Conservation (phyloP, 2,113 vertebrate genomes). For the Pongo pygmaeus region DNA sequence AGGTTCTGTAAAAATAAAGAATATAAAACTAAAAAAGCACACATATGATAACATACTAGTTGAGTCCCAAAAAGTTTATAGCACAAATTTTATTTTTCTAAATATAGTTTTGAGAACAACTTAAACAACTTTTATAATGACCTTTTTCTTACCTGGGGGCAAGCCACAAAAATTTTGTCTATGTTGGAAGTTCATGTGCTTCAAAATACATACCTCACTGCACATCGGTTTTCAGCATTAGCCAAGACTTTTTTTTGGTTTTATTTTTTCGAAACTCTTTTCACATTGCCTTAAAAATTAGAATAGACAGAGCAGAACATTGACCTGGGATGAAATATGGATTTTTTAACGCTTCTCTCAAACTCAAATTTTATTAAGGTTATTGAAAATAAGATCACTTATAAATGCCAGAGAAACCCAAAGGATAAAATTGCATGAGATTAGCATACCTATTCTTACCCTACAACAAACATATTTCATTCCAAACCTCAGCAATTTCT, state of each 20-base stretch:
- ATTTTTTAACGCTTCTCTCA: constrained; percentile 55
- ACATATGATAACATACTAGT: constrained; percentile 48
- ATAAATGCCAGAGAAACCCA: constrained; percentile 63
- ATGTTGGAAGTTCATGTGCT: neutral
- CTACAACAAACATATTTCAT: constrained; percentile 64
- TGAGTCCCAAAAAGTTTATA: constrained; percentile 62
- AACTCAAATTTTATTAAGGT: constrained; percentile 66
- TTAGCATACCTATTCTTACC: constrained; percentile 69
- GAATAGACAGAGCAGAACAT: constrained; percentile 71
- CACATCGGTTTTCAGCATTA: neutral
- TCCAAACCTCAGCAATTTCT: constrained; percentile 62
- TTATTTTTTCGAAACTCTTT: constrained; percentile 44
- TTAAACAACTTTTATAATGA: constrained; percentile 60
- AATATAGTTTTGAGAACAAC: constrained; percentile 64
- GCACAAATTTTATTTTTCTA: constrained; percentile 64
- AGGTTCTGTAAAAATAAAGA: constrained; percentile 73
- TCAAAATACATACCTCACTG: neutral
- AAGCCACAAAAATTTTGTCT: constrained; percentile 69
- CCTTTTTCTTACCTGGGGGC: constrained; percentile 11
- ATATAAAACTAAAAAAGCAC: constrained; percentile 49
- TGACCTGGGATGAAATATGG: constrained; percentile 71
- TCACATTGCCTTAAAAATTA: constrained; percentile 66
- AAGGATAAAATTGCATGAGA: constrained; percentile 64
- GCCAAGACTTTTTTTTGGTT: neutral
- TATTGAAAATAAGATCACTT: constrained; percentile 73